A percentile compares a stretch with the other conserved stretches of the same genome.
Evolutionary conservation across 2,888 invertebrate genomes (phyloP).

Genomic region (Erannis defoliaria): DNA sequence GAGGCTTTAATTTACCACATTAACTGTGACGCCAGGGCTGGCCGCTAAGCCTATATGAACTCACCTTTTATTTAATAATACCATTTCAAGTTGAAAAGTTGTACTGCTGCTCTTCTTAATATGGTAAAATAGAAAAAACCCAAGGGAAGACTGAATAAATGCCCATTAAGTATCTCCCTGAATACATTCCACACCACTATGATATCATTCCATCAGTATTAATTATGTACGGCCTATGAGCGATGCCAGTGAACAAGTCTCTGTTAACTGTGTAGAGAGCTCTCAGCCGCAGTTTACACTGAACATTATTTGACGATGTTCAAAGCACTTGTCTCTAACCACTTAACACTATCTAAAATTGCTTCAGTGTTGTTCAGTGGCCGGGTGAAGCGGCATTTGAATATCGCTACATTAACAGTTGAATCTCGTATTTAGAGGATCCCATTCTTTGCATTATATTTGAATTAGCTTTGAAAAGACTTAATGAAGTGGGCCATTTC

Average conservation of each 20-base stretch:
- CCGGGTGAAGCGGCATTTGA: constrained; percentile 50
- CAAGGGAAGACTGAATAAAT: neutral
- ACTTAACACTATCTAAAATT: constrained; percentile 65
- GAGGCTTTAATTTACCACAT: too few relatives aligned
- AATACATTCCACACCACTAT: neutral
- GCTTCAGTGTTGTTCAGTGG: constrained; percentile 55
- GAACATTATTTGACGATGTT: constrained; percentile 65
- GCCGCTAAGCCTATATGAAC: too few relatives aligned
- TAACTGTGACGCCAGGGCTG: too few relatives aligned
- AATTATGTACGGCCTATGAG: constrained; percentile 55
- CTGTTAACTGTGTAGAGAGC: constrained; percentile 31
- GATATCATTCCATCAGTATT: constrained; percentile 30
- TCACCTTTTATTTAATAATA: neutral
- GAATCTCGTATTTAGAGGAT: constrained; percentile 3
- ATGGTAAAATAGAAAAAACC: neutral
- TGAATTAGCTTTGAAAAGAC: neutral
- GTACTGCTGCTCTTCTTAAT: too few relatives aligned
- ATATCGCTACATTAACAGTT: constrained; percentile 43
- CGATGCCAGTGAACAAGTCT: constrained; percentile 48
- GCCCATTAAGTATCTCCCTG: neutral
- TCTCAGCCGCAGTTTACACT: constrained; percentile 58
- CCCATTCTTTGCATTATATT: neutral
- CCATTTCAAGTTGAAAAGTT: neutral
- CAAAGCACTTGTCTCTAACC: constrained; percentile 64
- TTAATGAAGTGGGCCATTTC: neutral